Evolutionary conservation across 35 echinoderm and acorn worm genomes (phyloP).

Genomic region (Strongylocentrotus purpuratus): DNA sequence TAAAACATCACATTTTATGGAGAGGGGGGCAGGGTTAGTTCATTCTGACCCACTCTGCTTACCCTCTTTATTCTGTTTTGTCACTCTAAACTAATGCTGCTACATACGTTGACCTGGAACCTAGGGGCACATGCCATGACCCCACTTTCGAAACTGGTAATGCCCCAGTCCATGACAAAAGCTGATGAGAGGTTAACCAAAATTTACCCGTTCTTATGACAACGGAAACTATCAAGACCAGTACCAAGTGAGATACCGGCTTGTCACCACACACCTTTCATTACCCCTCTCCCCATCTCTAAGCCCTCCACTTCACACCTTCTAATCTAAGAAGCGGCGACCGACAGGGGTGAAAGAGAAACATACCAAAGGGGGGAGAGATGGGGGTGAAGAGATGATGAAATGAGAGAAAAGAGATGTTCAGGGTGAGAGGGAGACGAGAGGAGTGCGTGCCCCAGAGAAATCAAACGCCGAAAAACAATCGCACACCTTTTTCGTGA

Average conservation of each 20-base stretch:
- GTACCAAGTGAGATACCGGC: neutral
- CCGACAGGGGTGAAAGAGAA: neutral
- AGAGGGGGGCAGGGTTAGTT: too few species aligned
- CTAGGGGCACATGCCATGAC: neutral
- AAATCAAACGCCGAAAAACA: neutral
- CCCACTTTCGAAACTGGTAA: neutral
- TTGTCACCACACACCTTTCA: neutral
- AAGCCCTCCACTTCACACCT: conserved; percentile 7
- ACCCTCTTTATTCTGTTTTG: too few species aligned
- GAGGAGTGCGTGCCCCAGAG: neutral
- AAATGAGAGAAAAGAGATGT: neutral
- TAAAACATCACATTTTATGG: too few species aligned
- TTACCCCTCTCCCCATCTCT: neutral
- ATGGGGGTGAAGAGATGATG: neutral
- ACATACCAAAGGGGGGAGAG: neutral
- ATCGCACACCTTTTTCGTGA: neutral
- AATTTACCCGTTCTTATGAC: neutral
- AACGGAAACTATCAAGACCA: neutral
- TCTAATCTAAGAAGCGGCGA: neutral
- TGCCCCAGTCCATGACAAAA: conserved; percentile 7
- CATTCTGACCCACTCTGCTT: too few species aligned
- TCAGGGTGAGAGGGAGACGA: neutral
- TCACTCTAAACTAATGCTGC: neutral
- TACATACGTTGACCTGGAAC: neutral
- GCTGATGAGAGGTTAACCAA: neutral